Base-by-base conservation (phyloP, 2,113 vertebrate species). In the Hippopotamus amphibius region DNA sequence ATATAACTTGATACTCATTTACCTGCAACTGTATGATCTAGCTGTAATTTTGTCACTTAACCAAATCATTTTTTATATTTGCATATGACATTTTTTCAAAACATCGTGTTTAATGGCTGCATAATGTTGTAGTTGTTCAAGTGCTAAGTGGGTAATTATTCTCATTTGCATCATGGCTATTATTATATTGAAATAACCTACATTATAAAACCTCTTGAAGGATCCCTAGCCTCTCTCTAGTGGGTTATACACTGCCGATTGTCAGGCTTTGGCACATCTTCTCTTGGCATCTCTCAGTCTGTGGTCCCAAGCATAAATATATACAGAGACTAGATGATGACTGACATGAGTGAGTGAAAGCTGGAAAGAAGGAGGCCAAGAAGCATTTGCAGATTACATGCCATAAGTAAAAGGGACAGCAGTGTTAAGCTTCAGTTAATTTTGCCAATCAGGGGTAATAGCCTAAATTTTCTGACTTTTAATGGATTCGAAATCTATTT, bases 11-110 rank as follows among this genome's bases (percentile, higher is more conserved):
- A 24, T 66, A 33, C 33, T 85, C 57, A 80, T 95, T 97, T 97
- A 84, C 43, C 79, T 72, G 46, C 50, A 93, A 72, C 30, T 91
- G 0, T 48, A 63, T 43, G 57, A 95, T 66, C 72, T 79, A 43
- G 86, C 66, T 96, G 43, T 46, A 80, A 89, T 82, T 96, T 95
- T 88, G 55, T 96, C 92, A 69, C 76, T 94, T 84, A 96, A 89
- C 46, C 61, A 95, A 96, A 87, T 96, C 33, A 85, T 90, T 80
- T 95, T 96, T 95, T 89, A 96, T 69, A 79, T 96, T 88, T 97
- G 59, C 81, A 95, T 79, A 57, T 80, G 79, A 87, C 46, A 33
- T 59, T 93, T 96, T 95, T 92, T 55, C 12, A 95, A 93, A 92
- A 88, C 24, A 81, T 63, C 59, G 50, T 76, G 63, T 80, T 86